Evolutionary conservation across 2,888 invertebrate genomes (phyloP).

Genomic region (Aleiodes testaceus): DNA sequence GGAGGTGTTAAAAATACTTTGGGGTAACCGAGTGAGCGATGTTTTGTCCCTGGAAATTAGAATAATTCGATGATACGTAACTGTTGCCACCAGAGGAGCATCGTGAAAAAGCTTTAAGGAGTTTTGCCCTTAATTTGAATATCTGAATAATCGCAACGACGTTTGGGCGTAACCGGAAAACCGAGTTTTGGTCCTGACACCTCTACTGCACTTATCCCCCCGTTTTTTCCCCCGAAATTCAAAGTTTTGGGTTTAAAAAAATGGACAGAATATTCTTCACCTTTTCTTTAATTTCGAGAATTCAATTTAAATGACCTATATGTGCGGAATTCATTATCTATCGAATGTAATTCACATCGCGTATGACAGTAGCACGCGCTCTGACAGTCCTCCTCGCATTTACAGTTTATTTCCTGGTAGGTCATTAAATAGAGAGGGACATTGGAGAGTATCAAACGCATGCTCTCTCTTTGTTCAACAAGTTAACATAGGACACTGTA

Average conservation of each 20-base stretch:
- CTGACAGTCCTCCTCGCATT: constrained; percentile 41
- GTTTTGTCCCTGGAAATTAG: constrained; percentile 70
- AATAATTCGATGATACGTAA: constrained; percentile 73
- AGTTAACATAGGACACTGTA: constrained; percentile 25
- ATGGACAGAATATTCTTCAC: too few species aligned
- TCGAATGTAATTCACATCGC: constrained; percentile 39
- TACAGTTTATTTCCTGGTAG: constrained; percentile 47
- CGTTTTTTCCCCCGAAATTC: too few species aligned
- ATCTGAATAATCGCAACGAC: constrained; percentile 72
- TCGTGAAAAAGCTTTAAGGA: constrained; percentile 31
- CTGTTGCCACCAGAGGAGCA: constrained; percentile 42
- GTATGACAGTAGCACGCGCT: constrained; percentile 44
- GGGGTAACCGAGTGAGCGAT: neutral
- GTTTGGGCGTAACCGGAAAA: constrained; percentile 66
- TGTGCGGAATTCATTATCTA: constrained; percentile 19
- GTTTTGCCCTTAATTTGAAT: constrained; percentile 67
- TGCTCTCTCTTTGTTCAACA: constrained; percentile 35
- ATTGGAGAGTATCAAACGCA: constrained; percentile 57
- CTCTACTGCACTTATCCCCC: neutral
- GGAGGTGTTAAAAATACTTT: constrained; percentile 24
- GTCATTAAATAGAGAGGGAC: constrained; percentile 18
- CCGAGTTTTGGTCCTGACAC: constrained; percentile 11
- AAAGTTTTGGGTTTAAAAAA: too few species aligned
- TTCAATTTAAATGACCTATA: constrained; percentile 19
- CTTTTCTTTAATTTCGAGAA: neutral